A percentile compares a stretch with the other conserved stretches of the same genome.
Conservation (phyloP, 2,888 invertebrate species). For the Acleris sparsana region DNA sequence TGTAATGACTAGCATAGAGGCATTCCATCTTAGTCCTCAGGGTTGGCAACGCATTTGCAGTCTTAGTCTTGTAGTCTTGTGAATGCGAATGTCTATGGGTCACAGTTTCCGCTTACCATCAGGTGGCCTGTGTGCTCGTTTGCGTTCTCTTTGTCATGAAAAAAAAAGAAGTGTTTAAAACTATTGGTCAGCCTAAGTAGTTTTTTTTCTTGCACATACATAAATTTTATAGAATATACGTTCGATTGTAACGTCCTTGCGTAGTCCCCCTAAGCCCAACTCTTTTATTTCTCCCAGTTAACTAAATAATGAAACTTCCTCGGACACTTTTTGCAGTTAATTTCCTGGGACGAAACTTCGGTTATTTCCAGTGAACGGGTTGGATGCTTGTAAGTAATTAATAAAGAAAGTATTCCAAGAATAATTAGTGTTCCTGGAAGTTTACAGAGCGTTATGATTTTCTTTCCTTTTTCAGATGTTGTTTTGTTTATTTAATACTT, state of each 20-base stretch:
- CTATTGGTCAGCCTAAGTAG: no score
- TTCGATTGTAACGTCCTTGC: not conserved
- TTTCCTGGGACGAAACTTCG: constrained; percentile 41
- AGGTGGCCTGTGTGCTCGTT: no score
- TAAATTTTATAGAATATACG: no score
- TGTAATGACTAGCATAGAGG: no score
- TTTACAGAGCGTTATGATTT: constrained; percentile 13
- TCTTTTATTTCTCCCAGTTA: constrained; percentile 34
- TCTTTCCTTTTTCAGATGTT: not conserved
- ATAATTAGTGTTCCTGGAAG: constrained; percentile 28
- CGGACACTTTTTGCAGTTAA: constrained; percentile 40
- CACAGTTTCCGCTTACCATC: no score
- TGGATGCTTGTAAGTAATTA: constrained; percentile 27
- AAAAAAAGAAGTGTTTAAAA: no score
- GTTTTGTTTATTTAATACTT: not conserved
- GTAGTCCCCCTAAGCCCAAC: constrained; percentile 7
- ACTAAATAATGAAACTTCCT: constrained; percentile 36
- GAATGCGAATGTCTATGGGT: no score
- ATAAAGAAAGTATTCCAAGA: constrained; percentile 43
- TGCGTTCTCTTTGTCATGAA: no score
- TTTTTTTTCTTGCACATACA: no score
- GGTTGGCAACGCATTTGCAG: no score
- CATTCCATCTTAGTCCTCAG: no score
- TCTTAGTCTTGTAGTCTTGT: no score
- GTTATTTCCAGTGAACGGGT: constrained; percentile 39